phyloP scores from a whole-genome alignment of 1,140 invertebrate species.

The Pteromalus puparum region DNA sequence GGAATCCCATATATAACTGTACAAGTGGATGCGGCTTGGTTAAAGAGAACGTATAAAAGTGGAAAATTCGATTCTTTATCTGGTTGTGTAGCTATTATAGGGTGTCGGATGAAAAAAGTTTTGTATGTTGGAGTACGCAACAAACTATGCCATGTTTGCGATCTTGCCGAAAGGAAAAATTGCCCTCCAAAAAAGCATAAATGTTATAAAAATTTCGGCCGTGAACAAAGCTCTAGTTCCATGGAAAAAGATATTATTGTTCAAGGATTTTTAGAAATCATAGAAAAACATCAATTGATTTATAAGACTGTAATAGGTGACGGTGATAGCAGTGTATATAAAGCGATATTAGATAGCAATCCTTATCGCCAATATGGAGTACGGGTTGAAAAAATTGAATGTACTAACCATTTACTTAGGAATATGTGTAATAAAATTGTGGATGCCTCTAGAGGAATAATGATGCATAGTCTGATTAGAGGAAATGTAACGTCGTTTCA shows the following conservation, averaged over 20 bases:
- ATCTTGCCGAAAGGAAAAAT: background rate
- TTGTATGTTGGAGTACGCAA: too few relatives aligned
- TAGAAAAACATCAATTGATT: background rate
- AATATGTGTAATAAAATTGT: too few relatives aligned
- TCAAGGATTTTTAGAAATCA: background rate
- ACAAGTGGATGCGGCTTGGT: too few relatives aligned
- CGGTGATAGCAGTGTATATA: background rate
- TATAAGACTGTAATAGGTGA: background rate
- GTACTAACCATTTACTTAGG: too few relatives aligned
- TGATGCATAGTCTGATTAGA: background rate
- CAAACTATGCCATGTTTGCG: too few relatives aligned
- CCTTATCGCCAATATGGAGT: slow-evolving; percentile 8
- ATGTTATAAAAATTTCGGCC: background rate
- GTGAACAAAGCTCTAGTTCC: background rate
- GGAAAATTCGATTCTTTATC: too few relatives aligned
- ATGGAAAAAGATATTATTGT: slow-evolving; percentile 1
- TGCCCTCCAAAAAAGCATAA: background rate
- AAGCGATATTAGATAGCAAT: background rate
- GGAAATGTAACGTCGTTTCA: background rate
- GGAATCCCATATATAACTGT: too few relatives aligned
- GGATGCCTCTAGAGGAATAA: background rate
- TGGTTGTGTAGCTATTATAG: too few relatives aligned
- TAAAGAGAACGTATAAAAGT: too few relatives aligned
- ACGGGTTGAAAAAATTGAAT: background rate
- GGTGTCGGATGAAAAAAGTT: too few relatives aligned